Base-by-base conservation (phyloP, 2,113 vertebrate species). In the Oenanthe melanoleuca region DNA sequence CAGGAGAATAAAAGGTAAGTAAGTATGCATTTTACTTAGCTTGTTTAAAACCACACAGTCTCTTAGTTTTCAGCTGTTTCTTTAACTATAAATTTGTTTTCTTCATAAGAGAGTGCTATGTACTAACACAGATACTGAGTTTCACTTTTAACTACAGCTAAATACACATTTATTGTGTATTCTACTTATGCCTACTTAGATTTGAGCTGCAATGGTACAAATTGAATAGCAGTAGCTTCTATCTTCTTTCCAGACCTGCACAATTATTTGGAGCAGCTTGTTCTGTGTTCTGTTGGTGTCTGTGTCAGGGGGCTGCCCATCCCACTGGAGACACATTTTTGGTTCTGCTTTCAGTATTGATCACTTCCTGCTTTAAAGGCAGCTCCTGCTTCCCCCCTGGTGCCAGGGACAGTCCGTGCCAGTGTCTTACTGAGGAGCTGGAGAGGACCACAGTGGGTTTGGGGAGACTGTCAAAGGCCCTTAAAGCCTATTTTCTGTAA, bases 1-100 rank as follows among this genome's bases (percentile, higher is more conserved):
- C 96, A 97, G 97, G 93, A 97, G 93, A 95, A 97, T 93, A 96
- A 97, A 94, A 95, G 94, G 95, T 91, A 95, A 92, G 93, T 92
- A 95, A 96, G 89, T 75, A 83, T 50, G 82, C 70, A 47, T 91
- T 93, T 95, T 89, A 74, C 70, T 86, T 71, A 37, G 60, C 63
- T 90, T 95, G 64, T 95, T 78, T 93, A 82, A 97, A 95, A 97
- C 89, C 71, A 96, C 74, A 88, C 79, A 96, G 71, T 69, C 78
- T 88, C 56, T 89, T 86, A 87, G 80, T 86, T 44, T 86, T 79
- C 95, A 73, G 44, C 71, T 80, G 53, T 80, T 86, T 90, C 86
- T 96, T 92, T 87, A 45, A 66, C 65, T 79, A 89, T 83, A 96
- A 93, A 86, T 85, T 72, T 66, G 61, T 64, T 72, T 85, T 93